phyloP scores from a whole-genome alignment of 2,797 vertebrate species.

The Tauraco hartlaubi region DNA sequence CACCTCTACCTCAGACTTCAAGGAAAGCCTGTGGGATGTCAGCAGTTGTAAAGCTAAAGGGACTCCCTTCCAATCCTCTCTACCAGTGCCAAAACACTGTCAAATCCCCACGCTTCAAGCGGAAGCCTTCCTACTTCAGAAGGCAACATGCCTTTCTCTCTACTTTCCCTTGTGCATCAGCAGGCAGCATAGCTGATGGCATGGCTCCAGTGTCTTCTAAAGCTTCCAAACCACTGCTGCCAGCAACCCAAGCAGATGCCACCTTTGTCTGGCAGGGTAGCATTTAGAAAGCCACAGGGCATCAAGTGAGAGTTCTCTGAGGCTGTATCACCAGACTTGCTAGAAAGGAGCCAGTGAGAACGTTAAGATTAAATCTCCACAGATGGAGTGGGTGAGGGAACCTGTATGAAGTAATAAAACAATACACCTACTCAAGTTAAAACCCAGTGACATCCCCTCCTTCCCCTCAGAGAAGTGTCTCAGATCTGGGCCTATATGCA shows the following conservation, averaged over 20 bases:
- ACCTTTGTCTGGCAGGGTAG: not conserved
- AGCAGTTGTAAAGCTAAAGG: not conserved
- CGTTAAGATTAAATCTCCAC: not conserved
- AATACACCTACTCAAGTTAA: not conserved
- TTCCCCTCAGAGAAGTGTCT: not conserved
- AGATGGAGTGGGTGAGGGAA: not conserved
- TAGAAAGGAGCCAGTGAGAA: not conserved
- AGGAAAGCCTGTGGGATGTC: not conserved
- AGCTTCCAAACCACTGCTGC: not conserved
- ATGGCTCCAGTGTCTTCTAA: not conserved
- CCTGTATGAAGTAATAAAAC: not conserved
- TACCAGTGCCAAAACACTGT: not conserved
- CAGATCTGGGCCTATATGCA: not conserved
- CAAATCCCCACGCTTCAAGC: not conserved
- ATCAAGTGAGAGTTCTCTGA: not conserved
- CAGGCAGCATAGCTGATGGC: not conserved
- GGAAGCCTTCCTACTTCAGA: not conserved
- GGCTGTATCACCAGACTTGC: not conserved
- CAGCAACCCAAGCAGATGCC: not conserved
- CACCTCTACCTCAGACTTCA: not conserved
- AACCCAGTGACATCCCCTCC: not conserved
- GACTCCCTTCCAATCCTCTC: not conserved
- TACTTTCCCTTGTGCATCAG: not conserved
- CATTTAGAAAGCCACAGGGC: not conserved
- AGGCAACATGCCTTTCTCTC: not conserved